These are phyloP conservation scores for Prunella fulvescens DNA, from an alignment of 2,113 vertebrate species.

Conservation along the genomic window DNA sequence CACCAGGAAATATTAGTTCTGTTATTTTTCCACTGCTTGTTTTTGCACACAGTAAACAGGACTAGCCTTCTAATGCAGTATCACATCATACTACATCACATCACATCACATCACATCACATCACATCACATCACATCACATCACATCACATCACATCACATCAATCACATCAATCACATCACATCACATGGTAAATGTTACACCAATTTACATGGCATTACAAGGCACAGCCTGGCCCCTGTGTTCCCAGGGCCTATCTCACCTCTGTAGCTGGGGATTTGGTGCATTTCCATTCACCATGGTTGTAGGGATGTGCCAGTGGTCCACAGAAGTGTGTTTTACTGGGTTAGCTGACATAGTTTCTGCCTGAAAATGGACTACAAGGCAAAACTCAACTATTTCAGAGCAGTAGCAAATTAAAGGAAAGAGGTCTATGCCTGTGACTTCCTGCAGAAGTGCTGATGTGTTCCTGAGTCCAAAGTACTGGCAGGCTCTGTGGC, in stretches of 20 bases:
- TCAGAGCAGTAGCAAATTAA: background rate
- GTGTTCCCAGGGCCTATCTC: background rate
- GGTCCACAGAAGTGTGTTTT: background rate
- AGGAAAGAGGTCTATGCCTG: background rate
- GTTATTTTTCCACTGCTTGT: background rate
- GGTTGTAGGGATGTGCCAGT: too few relatives aligned
- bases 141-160: background rate
- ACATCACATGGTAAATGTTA: background rate
- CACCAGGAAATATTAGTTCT: background rate
- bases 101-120: too few relatives aligned
- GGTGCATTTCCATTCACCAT: background rate
- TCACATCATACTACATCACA: background rate
- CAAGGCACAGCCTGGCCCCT: accelerated
- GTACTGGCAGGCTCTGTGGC: background rate
- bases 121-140: too few relatives aligned
- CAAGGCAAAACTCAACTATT: background rate
- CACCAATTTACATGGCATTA: background rate
- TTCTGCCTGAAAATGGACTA: background rate
- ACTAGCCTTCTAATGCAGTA: background rate
- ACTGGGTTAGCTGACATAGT: background rate
- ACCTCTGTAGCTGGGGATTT: accelerated
- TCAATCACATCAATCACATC: background rate
- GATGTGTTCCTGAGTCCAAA: background rate
- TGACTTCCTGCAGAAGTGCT: background rate
- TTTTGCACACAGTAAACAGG: background rate